phyloP scores from a whole-genome alignment of 2,888 invertebrate species.

The Doris montereyensis region DNA sequence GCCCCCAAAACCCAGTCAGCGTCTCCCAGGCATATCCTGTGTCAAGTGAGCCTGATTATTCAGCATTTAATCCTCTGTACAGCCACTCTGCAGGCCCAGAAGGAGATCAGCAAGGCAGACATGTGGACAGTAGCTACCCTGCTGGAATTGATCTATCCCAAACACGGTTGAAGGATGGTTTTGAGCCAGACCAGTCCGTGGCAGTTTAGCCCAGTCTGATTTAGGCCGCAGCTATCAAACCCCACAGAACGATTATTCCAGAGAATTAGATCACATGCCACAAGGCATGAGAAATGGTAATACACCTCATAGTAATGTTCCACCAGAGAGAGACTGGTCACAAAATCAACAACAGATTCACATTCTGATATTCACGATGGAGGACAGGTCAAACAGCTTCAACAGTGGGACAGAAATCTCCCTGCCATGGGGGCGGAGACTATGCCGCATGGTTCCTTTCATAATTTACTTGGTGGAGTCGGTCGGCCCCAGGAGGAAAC shows the following conservation, averaged over 20 bases:
- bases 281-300: too few species aligned
- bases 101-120: too few species aligned
- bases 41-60: too few species aligned
- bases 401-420: constrained; percentile 34
- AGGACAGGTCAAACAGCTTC: constrained; percentile 26
- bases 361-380: constrained; percentile 23
- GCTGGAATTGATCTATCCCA: neutral
- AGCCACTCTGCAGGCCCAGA: too few species aligned
- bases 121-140: too few species aligned
- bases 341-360: constrained; percentile 20
- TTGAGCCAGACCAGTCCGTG: constrained; percentile 31
- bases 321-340: too few species aligned
- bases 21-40: neutral
- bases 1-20: too few species aligned
- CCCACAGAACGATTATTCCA: too few species aligned
- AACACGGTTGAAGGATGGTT: constrained; percentile 24
- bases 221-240: constrained; percentile 14
- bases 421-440: constrained; percentile 13
- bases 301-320: too few species aligned
- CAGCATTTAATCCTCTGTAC: too few species aligned
- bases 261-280: too few species aligned
- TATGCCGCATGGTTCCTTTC: constrained; percentile 29
- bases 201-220: constrained; percentile 34
- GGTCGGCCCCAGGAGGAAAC: neutral
- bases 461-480: constrained; percentile 30